Percentiles rank a stretch among this genome's conserved stretches.
phyloP scores from a whole-genome alignment of 2,888 invertebrate genomes.

The Lepidocyrtoides sp. region DNA sequence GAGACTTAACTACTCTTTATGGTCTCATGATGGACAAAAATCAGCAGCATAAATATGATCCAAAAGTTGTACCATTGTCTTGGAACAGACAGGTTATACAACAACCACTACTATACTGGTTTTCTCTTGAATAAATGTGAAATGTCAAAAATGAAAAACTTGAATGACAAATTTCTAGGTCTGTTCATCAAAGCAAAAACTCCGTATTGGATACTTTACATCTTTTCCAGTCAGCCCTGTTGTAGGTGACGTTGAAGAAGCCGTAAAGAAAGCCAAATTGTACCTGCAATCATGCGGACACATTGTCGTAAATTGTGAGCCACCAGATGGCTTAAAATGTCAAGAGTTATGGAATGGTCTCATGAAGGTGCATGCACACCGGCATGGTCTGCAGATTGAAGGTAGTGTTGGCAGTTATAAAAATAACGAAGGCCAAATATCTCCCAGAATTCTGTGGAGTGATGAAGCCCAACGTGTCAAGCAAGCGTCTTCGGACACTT shows the following conservation, averaged over 20 bases:
- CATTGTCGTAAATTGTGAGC: slow-evolving; percentile 72
- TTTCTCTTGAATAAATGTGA: too few relatives aligned
- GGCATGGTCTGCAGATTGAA: slow-evolving; percentile 45
- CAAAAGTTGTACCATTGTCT: slow-evolving; percentile 75
- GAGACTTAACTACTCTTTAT: slow-evolving; percentile 61
- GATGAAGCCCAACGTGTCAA: slow-evolving; percentile 55
- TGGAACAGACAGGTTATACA: slow-evolving; percentile 81
- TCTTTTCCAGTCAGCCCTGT: slow-evolving; percentile 51
- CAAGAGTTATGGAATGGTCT: slow-evolving; percentile 66
- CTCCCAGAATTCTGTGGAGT: slow-evolving; percentile 62
- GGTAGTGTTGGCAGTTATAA: neutral
- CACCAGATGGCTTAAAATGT: slow-evolving; percentile 69
- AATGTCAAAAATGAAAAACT: too few relatives aligned
- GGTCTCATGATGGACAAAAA: slow-evolving; percentile 68
- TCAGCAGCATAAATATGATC: slow-evolving; percentile 72
- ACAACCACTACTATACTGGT: too few relatives aligned
- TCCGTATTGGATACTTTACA: slow-evolving; percentile 77
- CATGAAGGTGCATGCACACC: slow-evolving; percentile 58
- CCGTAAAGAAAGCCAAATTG: slow-evolving; percentile 59
- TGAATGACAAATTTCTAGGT: slow-evolving; percentile 59
- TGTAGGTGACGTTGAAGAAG: slow-evolving; percentile 71
- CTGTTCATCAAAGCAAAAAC: slow-evolving; percentile 75
- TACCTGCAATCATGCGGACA: slow-evolving; percentile 76
- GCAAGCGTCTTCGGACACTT: neutral
- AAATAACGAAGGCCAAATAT: slow-evolving; percentile 14